Evolutionary conservation across 2,113 vertebrate genomes (phyloP), one percentile per base, ranked within the genome.

Genomic region (Vanacampus margaritifer): DNA sequence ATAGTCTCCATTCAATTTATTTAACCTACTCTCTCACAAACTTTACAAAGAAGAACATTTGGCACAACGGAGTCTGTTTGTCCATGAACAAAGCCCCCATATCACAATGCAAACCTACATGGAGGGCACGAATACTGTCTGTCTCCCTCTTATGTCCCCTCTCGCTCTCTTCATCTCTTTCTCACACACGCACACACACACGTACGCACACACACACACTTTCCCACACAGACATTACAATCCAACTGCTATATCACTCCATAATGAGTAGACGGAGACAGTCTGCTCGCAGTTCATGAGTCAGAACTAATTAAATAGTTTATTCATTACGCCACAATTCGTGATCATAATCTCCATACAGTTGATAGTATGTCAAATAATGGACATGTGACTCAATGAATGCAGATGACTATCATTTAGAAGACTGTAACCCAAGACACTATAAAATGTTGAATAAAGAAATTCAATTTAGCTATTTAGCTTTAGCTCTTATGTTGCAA

Each of bases 231-330:
- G 24, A 65, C 64, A 68, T 73, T 64, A 50, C 53, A 50, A 77
- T 73, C 71, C 69, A 76, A 74, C 60, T 78, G 79, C 76, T 79
- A 69, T 39, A 76, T 80, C 75, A 61, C 79, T 63, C 54, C 35
- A 68, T 28, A 68, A 78, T 32, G 74, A 65, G 71, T 54, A 54
- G 37, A 67, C 32, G 9, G 28, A 70, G 69, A 6, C 65, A 51
- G 73, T 32, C 45, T 35, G 60, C 68, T 68, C 39, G 45, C 62
- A 65, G 65, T 48, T 43, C 51, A 45, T 2, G 28, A 46, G 56
- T 51, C 50, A 71, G 36, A 36, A 36, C 13, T 46, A 4, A 54
- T 37, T 23, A 19, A 17, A 32, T 36, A 43, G 17, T 36, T 8
- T 32, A 58, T 62, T 5, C 23, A 63, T 62, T 62, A 50, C 35